Percentiles rank a stretch among this genome's conserved stretches.
phyloP scores from a whole-genome alignment of 2,113 vertebrate genomes.

The Eptesicus fuscus region DNA sequence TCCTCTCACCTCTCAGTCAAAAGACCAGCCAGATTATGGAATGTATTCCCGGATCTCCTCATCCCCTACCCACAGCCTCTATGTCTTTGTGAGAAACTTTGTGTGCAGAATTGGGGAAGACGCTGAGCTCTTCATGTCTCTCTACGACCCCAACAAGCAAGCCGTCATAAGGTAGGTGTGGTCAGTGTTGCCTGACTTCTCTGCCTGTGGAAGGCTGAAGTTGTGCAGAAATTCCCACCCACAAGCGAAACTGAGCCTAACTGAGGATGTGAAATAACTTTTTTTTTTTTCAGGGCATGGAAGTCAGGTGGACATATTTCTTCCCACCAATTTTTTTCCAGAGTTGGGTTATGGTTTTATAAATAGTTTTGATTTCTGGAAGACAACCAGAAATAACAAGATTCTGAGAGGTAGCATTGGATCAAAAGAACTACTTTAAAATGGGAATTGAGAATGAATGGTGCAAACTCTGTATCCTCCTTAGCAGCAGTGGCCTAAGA shows the following conservation, averaged over 20 bases:
- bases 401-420: not conserved
- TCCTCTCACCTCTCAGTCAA: constrained; percentile 81
- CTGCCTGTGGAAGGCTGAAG: not conserved
- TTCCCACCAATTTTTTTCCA: not conserved
- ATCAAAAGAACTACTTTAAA: not conserved
- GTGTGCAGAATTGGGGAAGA: constrained; percentile 98
- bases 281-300: not conserved
- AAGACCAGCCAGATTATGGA: constrained; percentile 90
- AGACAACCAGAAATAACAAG: not conserved
- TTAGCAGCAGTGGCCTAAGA: not conserved
- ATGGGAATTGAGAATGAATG: not conserved
- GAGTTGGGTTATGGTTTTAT: not conserved
- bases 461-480: not conserved
- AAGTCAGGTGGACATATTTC: not conserved
- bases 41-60: constrained; percentile 91
- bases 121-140: constrained; percentile 97
- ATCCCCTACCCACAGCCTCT: constrained; percentile 96
- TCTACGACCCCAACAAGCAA: constrained; percentile 93
- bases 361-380: not conserved
- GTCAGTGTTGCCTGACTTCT: not conserved
- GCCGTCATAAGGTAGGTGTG: constrained; percentile 89
- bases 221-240: not conserved
- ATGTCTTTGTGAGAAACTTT: constrained; percentile 97
- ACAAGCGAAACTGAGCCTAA: not conserved
- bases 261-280: not conserved